Base-by-base conservation (phyloP, 1,140 invertebrate species). In the Caenorhabditis latens region DNA sequence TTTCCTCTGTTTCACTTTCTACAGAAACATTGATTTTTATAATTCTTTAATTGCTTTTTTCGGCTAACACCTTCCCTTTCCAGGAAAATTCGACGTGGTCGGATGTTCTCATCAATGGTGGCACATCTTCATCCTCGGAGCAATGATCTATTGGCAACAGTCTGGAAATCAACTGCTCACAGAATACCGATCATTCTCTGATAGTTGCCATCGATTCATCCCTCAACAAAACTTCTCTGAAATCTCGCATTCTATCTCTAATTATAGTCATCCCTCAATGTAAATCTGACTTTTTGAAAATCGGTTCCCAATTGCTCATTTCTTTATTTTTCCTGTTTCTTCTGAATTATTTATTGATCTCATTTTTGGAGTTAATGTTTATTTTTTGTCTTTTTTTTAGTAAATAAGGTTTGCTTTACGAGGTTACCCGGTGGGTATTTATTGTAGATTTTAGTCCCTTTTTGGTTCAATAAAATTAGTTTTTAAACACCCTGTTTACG, bases 101-200 rank as follows among this genome's bases (percentile, higher is more conserved):
- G 97, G 97, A 0, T 96, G 96, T 86, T 97, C 96, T n/a, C 97
- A 98, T 94, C 97, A 98, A 91, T 96, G 96, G 95, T 98, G 97
- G 97, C 97, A 98, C 92, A 93, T 96, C 48, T 94, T 98, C 75
- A 96, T 98, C 14, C 95, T 98, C 13, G 93, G 95, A 0, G 96
- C 96, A n/a, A 95, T 98, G 53, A 96, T 97, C 91, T 97, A 96
- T 92, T 98, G 97, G 97, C 96, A 98, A 93, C 96, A 96, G 91
- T 96, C 96, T n/a, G 96, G 96, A 32, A 95, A 96, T 93, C 91
- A 93, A 61, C 91, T 94, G 32, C 86, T 94, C 16, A 83, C 89
- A 0, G 92, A 91, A 65, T 89, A 90, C 61, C 90, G 91, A 40
- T 86, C 87, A 46, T 48, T 85, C 8, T 40, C 84, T 13, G 63